Base-by-base conservation (phyloP, 2,888 invertebrate species). In the Sarcophaga variegata region DNA sequence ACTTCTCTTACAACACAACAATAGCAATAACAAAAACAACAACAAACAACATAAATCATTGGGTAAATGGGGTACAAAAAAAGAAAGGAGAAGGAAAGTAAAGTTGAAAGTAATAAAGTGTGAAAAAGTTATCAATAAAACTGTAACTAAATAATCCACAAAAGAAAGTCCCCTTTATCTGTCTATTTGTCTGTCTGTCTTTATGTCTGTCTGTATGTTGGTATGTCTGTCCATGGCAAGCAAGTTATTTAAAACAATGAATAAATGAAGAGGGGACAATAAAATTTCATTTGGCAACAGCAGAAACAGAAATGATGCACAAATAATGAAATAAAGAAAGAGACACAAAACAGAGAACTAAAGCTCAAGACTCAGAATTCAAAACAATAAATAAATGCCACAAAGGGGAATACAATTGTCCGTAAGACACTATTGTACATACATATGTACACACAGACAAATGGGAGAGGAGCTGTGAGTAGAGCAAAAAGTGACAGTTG, bases 231-330 rank as follows among this genome's bases (percentile, higher is more conserved):
- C 37, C 37, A 37, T 54, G 17, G 37, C 17, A 2, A 59, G 59
- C 14, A 60, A 37, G n/a, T 25, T 72, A 60, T 74, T 74, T 81
- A 81, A 75, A 69, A 75, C 81, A 81, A 75, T 75, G 3, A 81
- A 54, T 14, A 12, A 62, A 74, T 60, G 47, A 60, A 54, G 54
- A 54, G 12, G 54, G 54, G 17, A 54, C 17, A 67, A 81, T 81
- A 27, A 81, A 81, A 63, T 75, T 81, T 81, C 62, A 81, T 81
- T 81, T 75, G 49, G 62, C 67, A 66, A 54, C 14, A 4, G 62
- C 75, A 69, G 62, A 6, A 74, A 75, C 62, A 27, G 49, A 69
- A 75, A 81, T 74, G 45, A 75, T 69, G 49, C 75, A 75, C 74
- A 81, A 81, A 62, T 81, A 81, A 75, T 75, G 69, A 75, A 81